These are phyloP conservation scores for Apeltes quadracus DNA, from an alignment of 2,113 vertebrate species.

Conservation along the genomic window DNA sequence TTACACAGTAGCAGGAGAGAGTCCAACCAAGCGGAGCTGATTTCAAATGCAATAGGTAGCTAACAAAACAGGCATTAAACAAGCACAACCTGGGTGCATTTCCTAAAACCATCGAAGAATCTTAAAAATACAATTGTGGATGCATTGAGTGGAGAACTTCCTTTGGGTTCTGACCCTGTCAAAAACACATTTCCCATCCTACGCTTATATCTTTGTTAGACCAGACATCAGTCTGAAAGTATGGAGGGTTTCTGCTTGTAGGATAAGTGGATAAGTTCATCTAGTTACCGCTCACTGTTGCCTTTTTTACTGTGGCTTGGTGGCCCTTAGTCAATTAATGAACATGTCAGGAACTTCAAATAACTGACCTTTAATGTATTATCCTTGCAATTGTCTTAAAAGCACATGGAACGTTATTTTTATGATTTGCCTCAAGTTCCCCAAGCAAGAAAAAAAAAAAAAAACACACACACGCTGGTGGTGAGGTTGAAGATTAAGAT, in stretches of 20 bases:
- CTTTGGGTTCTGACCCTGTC: neutral
- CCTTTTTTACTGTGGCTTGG: conserved; percentile 31
- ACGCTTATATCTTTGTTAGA: conserved; percentile 6
- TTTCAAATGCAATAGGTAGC: neutral
- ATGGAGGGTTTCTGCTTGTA: neutral
- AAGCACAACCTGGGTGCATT: neutral
- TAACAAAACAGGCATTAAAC: neutral
- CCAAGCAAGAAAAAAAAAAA: neutral
- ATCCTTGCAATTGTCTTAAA: conserved; percentile 45
- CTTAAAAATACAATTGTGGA: neutral
- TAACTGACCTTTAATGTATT: conserved; percentile 51
- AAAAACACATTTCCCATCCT: neutral
- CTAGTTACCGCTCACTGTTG: conserved; percentile 41
- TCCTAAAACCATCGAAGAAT: neutral
- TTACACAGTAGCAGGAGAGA: conserved; percentile 31
- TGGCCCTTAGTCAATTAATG: conserved; percentile 52
- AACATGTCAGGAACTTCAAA: conserved; percentile 45
- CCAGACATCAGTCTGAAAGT: neutral
- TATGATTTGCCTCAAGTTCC: conserved; percentile 30
- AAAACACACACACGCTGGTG: conserved; percentile 4
- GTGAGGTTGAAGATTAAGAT: conserved; percentile 59
- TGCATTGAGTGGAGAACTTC: neutral
- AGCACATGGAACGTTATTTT: conserved; percentile 41
- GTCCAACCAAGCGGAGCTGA: neutral
- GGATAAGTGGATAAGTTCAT: conserved; percentile 34